These are phyloP conservation scores for Tangachromis dhanisi DNA, from an alignment of 2,113 vertebrate genomes.

Conservation along the genomic window DNA sequence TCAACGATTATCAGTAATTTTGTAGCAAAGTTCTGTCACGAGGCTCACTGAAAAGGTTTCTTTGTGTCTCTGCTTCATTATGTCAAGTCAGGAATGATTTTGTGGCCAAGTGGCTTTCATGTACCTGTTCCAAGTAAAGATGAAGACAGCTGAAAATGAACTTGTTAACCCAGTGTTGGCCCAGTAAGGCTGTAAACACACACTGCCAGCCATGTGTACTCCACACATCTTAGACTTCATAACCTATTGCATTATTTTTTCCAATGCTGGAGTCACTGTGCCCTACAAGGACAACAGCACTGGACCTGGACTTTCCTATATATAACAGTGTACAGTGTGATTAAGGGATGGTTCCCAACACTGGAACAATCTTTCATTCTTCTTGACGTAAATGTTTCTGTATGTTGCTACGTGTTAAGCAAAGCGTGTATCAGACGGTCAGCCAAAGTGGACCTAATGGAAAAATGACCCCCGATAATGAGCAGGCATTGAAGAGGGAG, in stretches of 20 bases:
- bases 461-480: background rate
- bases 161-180: background rate
- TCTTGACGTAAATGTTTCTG: background rate
- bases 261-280: constrained; percentile 7
- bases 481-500: background rate
- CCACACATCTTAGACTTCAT: background rate
- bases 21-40: background rate
- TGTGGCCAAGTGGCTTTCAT: background rate
- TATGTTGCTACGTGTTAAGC: background rate
- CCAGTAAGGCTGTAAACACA: background rate
- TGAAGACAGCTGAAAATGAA: background rate
- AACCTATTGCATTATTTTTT: constrained; percentile 33
- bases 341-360: background rate
- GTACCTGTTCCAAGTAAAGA: background rate
- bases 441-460: background rate
- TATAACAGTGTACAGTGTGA: background rate
- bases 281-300: background rate
- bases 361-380: background rate
- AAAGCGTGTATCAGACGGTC: background rate
- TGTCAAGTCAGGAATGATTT: background rate
- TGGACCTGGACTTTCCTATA: background rate
- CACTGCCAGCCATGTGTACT: constrained; percentile 28
- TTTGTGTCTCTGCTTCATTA: background rate
- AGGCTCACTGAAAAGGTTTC: background rate
- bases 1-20: background rate